phyloP scores from a whole-genome alignment of 2,888 invertebrate species.

The Steinernema carpocapsae region DNA sequence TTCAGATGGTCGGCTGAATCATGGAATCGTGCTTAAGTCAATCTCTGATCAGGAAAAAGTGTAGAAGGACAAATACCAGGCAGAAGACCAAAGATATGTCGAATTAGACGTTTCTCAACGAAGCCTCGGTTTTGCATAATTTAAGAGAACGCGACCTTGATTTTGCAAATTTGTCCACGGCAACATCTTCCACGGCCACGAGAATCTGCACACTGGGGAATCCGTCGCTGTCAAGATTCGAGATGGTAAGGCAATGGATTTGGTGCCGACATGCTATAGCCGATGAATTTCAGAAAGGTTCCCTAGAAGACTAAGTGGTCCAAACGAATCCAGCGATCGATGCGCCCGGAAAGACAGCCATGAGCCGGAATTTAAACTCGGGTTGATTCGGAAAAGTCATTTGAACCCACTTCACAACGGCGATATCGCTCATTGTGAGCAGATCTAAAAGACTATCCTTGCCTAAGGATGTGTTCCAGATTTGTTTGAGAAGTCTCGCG shows the following conservation, averaged over 20 bases:
- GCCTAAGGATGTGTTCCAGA: no score
- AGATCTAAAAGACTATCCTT: no score
- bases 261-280: no score
- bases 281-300: no score
- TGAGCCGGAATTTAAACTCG: conserved; percentile 76
- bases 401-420: conserved; percentile 99
- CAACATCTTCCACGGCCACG: conserved; percentile 64
- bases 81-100: conserved; percentile 94
- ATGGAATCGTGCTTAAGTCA: no score
- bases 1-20: no score
- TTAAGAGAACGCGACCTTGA: no score
- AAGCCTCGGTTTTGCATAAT: conserved; percentile 97
- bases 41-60: conserved; percentile 69
- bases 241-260: conserved; percentile 33
- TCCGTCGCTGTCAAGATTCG: conserved; percentile 99
- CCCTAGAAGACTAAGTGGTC: conserved; percentile 99
- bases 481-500: no score
- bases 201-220: conserved; percentile 84
- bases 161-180: no score
- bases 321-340: conserved; percentile 98
- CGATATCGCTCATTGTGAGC: conserved; percentile 95
- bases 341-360: conserved; percentile 99
- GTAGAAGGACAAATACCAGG: conserved; percentile 84
- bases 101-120: conserved; percentile 78
- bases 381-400: conserved; percentile 88